Conservation (phyloP, 2,888 invertebrate species). For the Drosophila mimetica region DNA sequence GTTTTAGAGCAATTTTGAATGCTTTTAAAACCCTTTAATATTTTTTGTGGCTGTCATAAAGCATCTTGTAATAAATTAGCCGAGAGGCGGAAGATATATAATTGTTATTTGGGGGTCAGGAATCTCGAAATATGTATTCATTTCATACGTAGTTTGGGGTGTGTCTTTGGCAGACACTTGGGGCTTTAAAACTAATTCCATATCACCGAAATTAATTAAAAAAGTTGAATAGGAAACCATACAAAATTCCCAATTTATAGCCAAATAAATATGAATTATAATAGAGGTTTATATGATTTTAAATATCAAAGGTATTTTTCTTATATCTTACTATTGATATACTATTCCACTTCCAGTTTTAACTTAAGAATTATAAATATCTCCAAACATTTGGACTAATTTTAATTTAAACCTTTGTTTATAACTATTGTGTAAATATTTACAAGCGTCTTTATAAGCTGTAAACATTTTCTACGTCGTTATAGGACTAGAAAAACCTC, state of each 20-base stretch:
- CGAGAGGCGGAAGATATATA: constrained; percentile 29
- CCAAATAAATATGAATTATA: neutral
- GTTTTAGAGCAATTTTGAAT: constrained; percentile 51
- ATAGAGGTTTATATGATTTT: neutral
- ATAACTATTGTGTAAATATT: neutral
- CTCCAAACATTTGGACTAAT: too few species aligned
- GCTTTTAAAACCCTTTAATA: constrained; percentile 55
- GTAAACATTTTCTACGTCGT: neutral
- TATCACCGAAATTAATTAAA: neutral
- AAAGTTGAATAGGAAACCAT: neutral
- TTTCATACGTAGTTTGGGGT: constrained; percentile 7
- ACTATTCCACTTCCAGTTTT: too few species aligned
- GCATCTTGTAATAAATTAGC: constrained; percentile 74
- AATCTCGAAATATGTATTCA: neutral
- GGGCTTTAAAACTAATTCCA: constrained; percentile 1
- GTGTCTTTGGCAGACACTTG: constrained; percentile 15
- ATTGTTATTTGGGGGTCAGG: constrained; percentile 10
- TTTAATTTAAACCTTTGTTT: neutral
- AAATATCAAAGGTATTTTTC: too few species aligned
- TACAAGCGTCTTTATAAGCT: neutral
- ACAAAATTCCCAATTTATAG: neutral
- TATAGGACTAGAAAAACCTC: neutral
- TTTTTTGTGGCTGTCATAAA: constrained; percentile 76
- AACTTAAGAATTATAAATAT: too few species aligned
- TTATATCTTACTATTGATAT: too few species aligned